phyloP scores from a whole-genome alignment of 2,888 invertebrate genomes.

The Holacanthella duospinosa region DNA sequence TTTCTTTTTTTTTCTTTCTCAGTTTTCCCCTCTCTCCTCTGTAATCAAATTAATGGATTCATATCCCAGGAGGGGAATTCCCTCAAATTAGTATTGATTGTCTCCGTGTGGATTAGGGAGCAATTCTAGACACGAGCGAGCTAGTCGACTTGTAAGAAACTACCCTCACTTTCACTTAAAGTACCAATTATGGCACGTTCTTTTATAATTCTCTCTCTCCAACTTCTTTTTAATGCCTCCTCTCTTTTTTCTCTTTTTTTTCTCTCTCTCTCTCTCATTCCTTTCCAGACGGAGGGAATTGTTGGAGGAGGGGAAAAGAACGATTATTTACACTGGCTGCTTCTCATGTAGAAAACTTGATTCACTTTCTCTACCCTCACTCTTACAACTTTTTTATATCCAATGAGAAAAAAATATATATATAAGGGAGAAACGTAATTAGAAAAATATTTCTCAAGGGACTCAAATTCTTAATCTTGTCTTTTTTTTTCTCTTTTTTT shows the following conservation, averaged over 20 bases:
- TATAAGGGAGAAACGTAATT: not conserved
- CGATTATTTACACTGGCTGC: constrained; percentile 1
- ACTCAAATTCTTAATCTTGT: not conserved
- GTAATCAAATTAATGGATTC: constrained; percentile 33
- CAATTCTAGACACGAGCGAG: not conserved
- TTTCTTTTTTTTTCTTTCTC: too few relatives aligned
- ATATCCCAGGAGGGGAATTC: constrained; percentile 16
- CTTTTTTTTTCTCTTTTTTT: not conserved
- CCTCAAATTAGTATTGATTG: constrained; percentile 23
- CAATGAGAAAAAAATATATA: not conserved
- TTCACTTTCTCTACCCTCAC: not conserved
- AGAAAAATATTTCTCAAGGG: constrained; percentile 1
- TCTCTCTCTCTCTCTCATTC: too few relatives aligned
- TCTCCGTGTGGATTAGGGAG: constrained; percentile 6
- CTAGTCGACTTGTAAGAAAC: not conserved
- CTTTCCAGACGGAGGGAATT: not conserved
- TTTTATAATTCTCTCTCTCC: constrained; percentile 1
- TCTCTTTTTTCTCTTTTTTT: too few relatives aligned
- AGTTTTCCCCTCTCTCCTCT: constrained; percentile 8
- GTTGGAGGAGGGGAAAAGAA: not conserved
- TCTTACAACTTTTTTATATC: not conserved
- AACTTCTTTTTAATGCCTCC: not conserved
- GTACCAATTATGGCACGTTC: constrained; percentile 6
- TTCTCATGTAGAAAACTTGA: not conserved
- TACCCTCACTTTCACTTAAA: constrained; percentile 5